phyloP scores from a whole-genome alignment of 2,797 vertebrate genomes.

The Danio aesculapii region DNA sequence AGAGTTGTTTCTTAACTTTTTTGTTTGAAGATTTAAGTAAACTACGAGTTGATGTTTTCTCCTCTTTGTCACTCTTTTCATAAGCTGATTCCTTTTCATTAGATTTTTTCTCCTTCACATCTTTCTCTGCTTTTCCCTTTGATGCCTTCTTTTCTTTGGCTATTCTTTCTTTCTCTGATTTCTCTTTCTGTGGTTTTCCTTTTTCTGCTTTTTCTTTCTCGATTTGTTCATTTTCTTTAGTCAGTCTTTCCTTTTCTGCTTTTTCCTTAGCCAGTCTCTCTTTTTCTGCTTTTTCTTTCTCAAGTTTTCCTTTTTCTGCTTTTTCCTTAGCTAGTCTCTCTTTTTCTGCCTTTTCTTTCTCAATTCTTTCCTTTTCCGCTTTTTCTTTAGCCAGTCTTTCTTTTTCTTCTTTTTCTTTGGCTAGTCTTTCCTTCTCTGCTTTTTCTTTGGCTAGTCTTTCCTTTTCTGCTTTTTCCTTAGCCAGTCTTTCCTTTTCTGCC shows the following conservation, averaged over 20 bases:
- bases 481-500: no score
- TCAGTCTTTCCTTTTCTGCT: conserved; percentile 3
- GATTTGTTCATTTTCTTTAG: neutral
- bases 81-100: neutral
- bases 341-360: no score
- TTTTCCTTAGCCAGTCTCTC: neutral
- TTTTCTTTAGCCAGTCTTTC: no score
- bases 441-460: conserved; percentile 5
- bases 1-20: conserved; percentile 54
- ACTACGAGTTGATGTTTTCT: conserved; percentile 50
- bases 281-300: conserved; percentile 11
- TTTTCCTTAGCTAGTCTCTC: neutral
- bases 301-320: conserved; percentile 24
- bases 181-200: conserved; percentile 1
- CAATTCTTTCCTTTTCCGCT: no score
- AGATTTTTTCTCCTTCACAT: neutral
- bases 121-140: neutral
- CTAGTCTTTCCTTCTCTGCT: neutral
- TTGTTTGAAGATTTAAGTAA: conserved; percentile 61
- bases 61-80: conserved; percentile 28
- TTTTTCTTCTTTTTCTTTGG: no score
- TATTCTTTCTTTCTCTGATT: neutral
- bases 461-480: no score
- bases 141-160: neutral
- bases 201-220: neutral